Percentiles rank a stretch among this genome's conserved stretches.
phyloP scores from a whole-genome alignment of 2,888 invertebrate genomes.

The Melanostoma mellinum region DNA sequence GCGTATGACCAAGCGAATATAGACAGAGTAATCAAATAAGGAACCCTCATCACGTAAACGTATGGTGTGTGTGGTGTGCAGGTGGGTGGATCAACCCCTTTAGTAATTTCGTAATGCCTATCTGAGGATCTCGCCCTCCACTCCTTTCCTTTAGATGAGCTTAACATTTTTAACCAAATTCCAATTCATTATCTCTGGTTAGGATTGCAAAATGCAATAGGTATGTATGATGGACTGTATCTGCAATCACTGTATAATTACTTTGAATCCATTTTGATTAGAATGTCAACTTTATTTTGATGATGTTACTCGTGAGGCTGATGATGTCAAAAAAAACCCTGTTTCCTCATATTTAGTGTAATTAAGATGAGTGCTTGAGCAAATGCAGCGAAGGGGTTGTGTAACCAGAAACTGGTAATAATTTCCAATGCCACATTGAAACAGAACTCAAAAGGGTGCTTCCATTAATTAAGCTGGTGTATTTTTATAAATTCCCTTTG shows the following conservation, averaged over 20 bases:
- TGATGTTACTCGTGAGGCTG: slow-evolving; percentile 13
- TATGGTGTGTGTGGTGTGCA: neutral
- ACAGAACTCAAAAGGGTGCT: neutral
- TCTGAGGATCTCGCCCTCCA: neutral
- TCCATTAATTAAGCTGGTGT: no score
- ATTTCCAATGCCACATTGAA: slow-evolving; percentile 26
- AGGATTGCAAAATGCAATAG: slow-evolving; percentile 30
- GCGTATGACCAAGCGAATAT: neutral
- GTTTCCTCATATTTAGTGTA: slow-evolving; percentile 36
- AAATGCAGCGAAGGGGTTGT: neutral
- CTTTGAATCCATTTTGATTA: slow-evolving; percentile 50
- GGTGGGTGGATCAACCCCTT: slow-evolving; percentile 17
- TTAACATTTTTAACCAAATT: slow-evolving; percentile 31
- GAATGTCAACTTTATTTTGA: slow-evolving; percentile 3
- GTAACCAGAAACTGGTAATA: slow-evolving; percentile 6
- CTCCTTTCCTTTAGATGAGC: neutral
- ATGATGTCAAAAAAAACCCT: slow-evolving; percentile 19
- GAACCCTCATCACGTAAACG: slow-evolving; percentile 47
- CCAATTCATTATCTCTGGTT: slow-evolving; percentile 36
- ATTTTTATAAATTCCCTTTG: no score
- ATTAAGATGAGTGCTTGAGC: slow-evolving; percentile 22
- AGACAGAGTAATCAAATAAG: slow-evolving; percentile 24
- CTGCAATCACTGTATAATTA: slow-evolving; percentile 63
- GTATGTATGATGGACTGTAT: slow-evolving; percentile 8
- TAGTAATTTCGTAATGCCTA: slow-evolving; percentile 37